Evolutionary conservation across 1,140 invertebrate genomes (phyloP).

Genomic region (Panagrolaimus sp.): DNA sequence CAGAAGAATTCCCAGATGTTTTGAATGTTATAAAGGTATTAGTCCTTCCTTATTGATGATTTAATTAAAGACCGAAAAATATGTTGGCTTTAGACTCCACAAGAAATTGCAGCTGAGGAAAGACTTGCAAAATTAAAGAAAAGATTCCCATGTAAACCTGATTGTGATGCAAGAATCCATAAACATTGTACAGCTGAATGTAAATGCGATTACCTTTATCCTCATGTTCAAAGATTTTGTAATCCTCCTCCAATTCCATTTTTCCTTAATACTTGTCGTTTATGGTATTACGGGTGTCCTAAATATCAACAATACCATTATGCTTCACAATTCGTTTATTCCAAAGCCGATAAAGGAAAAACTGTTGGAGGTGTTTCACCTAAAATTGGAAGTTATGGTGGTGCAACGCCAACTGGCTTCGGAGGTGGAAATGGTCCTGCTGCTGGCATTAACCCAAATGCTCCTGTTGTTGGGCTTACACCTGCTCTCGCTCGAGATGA

Average conservation of each 20-base stretch:
- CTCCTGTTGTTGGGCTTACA: no score
- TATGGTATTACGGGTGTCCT: constrained; percentile 48
- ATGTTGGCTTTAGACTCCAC: background rate
- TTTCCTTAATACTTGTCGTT: constrained; percentile 46
- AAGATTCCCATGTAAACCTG: constrained; percentile 35
- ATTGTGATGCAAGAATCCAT: constrained; percentile 26
- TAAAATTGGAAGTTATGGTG: background rate
- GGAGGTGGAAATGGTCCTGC: background rate
- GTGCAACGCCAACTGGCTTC: background rate
- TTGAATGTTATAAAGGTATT: background rate
- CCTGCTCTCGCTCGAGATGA: background rate
- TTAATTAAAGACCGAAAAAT: background rate
- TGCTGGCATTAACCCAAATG: background rate
- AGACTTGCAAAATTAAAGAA: constrained; percentile 22
- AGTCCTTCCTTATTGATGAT: background rate
- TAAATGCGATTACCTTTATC: constrained; percentile 49
- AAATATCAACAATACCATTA: constrained; percentile 50
- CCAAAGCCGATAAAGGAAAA: constrained; percentile 51
- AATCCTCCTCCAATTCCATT: constrained; percentile 47
- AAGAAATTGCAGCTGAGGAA: background rate
- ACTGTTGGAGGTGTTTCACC: constrained; percentile 30
- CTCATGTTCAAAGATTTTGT: constrained; percentile 45
- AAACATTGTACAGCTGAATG: constrained; percentile 38
- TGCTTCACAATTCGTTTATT: constrained; percentile 47
- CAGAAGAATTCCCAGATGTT: constrained; percentile 1